These are phyloP conservation scores for Lottia gigantea DNA, from an alignment of 2,888 invertebrate genomes.

Conservation along the genomic window DNA sequence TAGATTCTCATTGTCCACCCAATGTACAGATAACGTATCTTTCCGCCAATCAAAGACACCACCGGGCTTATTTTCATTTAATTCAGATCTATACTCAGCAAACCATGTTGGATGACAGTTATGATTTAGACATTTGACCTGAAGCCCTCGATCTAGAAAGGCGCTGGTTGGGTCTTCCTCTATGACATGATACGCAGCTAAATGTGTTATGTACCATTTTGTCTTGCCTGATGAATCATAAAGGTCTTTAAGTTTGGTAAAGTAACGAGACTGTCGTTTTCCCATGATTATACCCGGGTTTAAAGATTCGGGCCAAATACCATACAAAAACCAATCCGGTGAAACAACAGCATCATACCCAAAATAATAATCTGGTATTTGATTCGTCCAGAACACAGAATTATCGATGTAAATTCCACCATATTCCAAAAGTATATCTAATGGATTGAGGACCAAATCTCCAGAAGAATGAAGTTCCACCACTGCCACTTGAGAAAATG, in stretches of 20 bases:
- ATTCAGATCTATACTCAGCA: conserved; percentile 22
- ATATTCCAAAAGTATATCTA: conserved; percentile 29
- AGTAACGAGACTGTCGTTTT: conserved; percentile 20
- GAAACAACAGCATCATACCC: conserved; percentile 28
- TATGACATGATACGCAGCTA: conserved; percentile 25
- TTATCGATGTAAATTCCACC: conserved; percentile 30
- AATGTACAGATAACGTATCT: conserved; percentile 27
- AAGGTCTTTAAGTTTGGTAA: conserved; percentile 17
- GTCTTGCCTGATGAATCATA: neutral
- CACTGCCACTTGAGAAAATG: conserved; percentile 13
- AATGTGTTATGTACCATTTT: conserved; percentile 25
- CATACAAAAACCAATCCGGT: conserved; percentile 30
- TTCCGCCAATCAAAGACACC: conserved; percentile 23
- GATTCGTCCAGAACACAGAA: conserved; percentile 29
- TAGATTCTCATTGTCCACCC: conserved; percentile 28
- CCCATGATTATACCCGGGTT: conserved; percentile 27
- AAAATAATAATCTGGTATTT: conserved; percentile 23
- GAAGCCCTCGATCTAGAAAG: conserved; percentile 19
- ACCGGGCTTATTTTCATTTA: conserved; percentile 26
- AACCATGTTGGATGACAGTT: conserved; percentile 33
- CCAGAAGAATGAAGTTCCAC: conserved; percentile 3
- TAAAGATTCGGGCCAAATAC: conserved; percentile 30
- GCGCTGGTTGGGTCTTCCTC: conserved; percentile 22
- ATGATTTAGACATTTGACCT: conserved; percentile 32
- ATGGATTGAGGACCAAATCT: conserved; percentile 18